A percentile compares a stretch with the other conserved stretches of the same genome.
Evolutionary conservation across 2,888 invertebrate genomes (phyloP).

Genomic region (Helleia helle): DNA sequence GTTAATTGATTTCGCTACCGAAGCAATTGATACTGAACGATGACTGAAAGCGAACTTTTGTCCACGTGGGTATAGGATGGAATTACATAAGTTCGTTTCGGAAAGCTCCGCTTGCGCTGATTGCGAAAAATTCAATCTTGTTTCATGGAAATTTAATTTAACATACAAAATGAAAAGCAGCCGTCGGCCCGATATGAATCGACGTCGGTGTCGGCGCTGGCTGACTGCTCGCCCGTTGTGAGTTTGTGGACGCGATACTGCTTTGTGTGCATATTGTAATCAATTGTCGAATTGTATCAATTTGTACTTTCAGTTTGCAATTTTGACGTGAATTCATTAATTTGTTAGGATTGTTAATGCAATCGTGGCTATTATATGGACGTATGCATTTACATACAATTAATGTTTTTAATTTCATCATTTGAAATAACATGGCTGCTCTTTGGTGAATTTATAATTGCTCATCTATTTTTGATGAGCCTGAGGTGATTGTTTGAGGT

Average conservation of each 20-base stretch:
- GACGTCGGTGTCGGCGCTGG: conserved; percentile 47
- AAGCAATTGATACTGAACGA: conserved; percentile 5
- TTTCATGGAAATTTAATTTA: conserved; percentile 74
- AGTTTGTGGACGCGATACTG: conserved; percentile 62
- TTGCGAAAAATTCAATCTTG: conserved; percentile 74
- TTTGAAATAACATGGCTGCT: conserved; percentile 3
- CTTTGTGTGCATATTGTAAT: conserved; percentile 70
- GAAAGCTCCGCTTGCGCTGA: conserved; percentile 51
- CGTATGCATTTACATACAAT: conserved; percentile 11
- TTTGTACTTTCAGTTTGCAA: conserved; percentile 65
- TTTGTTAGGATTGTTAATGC: conserved; percentile 42
- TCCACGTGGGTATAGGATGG: conserved; percentile 24
- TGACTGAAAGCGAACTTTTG: conserved; percentile 9
- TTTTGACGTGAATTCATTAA: conserved; percentile 62
- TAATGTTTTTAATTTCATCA: conserved; percentile 8
- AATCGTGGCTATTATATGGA: conserved; percentile 26
- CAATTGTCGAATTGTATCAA: conserved; percentile 66
- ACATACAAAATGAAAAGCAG: conserved; percentile 71
- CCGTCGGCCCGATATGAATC: conserved; percentile 65
- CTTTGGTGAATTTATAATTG: neutral
- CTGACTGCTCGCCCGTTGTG: conserved; percentile 65
- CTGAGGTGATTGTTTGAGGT: too few relatives aligned
- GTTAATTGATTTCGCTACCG: conserved; percentile 8
- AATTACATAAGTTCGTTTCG: conserved; percentile 38
- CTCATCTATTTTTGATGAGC: too few relatives aligned